Conservation (phyloP, 2,113 vertebrate species). For the Etheostoma cragini region DNA sequence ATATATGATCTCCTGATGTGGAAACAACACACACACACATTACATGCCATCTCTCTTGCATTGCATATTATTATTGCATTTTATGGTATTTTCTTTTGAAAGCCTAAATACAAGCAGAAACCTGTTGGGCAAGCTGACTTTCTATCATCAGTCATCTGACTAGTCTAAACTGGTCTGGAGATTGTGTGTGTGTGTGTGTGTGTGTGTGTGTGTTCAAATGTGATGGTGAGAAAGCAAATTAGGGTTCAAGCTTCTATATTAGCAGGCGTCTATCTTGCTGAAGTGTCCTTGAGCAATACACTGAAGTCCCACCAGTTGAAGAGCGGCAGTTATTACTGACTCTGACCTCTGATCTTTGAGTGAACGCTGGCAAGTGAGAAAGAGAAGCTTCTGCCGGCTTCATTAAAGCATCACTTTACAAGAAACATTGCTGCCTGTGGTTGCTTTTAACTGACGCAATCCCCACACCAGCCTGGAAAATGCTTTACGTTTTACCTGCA, state of each 20-base stretch:
- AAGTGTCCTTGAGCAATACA: slow-evolving; percentile 47
- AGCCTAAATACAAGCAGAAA: slow-evolving; percentile 75
- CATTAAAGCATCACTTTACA: slow-evolving; percentile 47
- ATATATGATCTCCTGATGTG: slow-evolving; percentile 73
- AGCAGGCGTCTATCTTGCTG: not conserved
- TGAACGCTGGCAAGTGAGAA: slow-evolving; percentile 11
- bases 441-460: slow-evolving; percentile 32
- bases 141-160: slow-evolving; percentile 72
- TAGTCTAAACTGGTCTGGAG: slow-evolving; percentile 69
- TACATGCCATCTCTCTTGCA: slow-evolving; percentile 8
- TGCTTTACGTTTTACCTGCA: slow-evolving; percentile 22
- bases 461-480: slow-evolving; percentile 19
- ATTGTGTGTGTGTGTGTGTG: slow-evolving; percentile 31
- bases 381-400: slow-evolving; percentile 20
- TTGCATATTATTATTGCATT: slow-evolving; percentile 27
- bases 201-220: slow-evolving; percentile 1
- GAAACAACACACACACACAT: slow-evolving; percentile 51
- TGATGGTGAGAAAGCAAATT: slow-evolving; percentile 24
- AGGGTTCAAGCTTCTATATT: slow-evolving; percentile 13
- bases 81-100: slow-evolving; percentile 54
- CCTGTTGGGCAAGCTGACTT: slow-evolving; percentile 74
- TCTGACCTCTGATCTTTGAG: slow-evolving; percentile 33
- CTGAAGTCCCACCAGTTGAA: slow-evolving; percentile 18
- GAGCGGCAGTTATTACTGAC: slow-evolving; percentile 28
- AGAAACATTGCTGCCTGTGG: not conserved